Conservation (phyloP, 2,797 vertebrate species). For the Bucorvus abyssinicus region DNA sequence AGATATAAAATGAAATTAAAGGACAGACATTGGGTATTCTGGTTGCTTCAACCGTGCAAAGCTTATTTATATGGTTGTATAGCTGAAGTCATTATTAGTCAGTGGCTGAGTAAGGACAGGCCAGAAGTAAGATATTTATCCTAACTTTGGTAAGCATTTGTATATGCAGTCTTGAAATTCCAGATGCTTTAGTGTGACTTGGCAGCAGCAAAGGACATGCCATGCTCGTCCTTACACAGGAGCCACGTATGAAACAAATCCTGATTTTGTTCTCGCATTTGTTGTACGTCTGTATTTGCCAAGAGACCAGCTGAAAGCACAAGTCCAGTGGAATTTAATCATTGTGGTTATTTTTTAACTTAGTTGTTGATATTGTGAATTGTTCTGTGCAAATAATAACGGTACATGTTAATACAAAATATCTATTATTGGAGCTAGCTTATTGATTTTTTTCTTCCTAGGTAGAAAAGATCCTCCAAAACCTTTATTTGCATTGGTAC, state of each 20-base stretch:
- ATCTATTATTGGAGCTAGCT: not conserved
- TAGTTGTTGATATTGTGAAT: not conserved
- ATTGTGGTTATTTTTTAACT: not conserved
- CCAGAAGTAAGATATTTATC: not conserved
- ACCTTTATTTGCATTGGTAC: not conserved
- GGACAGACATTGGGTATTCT: not conserved
- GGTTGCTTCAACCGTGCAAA: not conserved
- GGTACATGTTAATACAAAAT: not conserved
- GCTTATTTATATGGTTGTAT: not conserved
- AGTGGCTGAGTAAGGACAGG: not conserved
- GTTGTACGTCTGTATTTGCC: not conserved
- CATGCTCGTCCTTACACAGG: not conserved
- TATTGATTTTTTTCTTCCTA: not conserved
- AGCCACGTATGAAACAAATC: not conserved
- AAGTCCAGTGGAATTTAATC: not conserved
- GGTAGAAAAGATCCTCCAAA: not conserved
- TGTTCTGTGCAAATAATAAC: not conserved
- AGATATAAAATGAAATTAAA: not conserved
- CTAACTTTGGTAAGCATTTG: not conserved
- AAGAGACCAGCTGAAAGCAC: not conserved
- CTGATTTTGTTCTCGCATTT: not conserved
- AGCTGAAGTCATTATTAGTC: not conserved
- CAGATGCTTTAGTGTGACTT: not conserved
- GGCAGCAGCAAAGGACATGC: not conserved
- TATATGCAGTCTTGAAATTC: not conserved